Base-by-base conservation (phyloP, 1,140 invertebrate genomes). In the Drosophila pachea region DNA sequence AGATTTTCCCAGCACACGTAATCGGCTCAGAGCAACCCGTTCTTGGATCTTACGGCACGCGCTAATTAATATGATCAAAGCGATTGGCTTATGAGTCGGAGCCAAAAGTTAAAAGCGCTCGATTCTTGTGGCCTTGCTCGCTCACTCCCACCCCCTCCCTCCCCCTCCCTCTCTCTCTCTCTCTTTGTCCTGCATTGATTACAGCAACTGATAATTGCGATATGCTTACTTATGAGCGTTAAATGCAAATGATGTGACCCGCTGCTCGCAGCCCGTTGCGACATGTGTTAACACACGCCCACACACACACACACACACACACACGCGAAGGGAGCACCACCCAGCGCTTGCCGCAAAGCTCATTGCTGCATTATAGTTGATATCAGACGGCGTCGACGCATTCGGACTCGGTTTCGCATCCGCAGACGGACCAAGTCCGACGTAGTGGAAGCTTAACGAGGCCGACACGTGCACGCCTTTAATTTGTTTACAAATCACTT, bases 401-500 rank as follows among this genome's bases (percentile, higher is more conserved):
- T 49, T 48, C 58, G 58, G 60, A 70, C 49, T 64, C 66, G 63
- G 63, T n/a, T 40, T 38, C 65, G 40, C 54, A 74, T 55, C 35
- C 49, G 56, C 35, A 53, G 29, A 40, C 50, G 52, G 22, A 43
- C 36, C 22, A 22, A 22, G 50, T 29, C 63, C 59, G 62, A 45
- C 61, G 58, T 60, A 64, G 67, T 67, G 74, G 68, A 78, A 76
- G 63, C 70, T 75, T 83, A 87, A 81, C 78, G 74, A 84, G 70
- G 61, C 33, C 68, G 77, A 76, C 86, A 87, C 86, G 86, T 87
- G 86, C 79, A 84, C 70, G 84, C 79, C 84, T 84, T 87, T 87
- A 87, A 87, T 87, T 84, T 87, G 86, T 87, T 87, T 87, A 87
- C 86, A 87, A 87, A 87, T 87, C 86, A 87, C 84, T 87, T 87